A percentile compares a stretch with the other conserved stretches of the same genome.
Evolutionary conservation across 2,797 vertebrate species (phyloP).

Genomic region (Nasua narica): DNA sequence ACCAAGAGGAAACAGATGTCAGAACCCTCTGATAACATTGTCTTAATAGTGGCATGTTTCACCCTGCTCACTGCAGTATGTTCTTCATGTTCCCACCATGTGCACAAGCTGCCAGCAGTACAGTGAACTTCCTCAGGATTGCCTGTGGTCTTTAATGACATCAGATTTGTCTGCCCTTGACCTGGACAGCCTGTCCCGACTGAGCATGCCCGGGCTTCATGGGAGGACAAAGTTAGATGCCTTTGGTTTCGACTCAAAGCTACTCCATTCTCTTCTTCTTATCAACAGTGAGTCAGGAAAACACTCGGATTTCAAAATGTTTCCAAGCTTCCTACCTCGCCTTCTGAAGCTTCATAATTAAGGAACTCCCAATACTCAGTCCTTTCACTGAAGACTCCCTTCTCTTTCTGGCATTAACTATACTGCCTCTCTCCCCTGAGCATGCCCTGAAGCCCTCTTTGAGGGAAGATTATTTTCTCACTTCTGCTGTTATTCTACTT

Average conservation of each 20-base stretch:
- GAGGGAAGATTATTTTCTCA: conserved; percentile 43
- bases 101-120: neutral
- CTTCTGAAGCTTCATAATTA: neutral
- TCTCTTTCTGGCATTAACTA: neutral
- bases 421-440: neutral
- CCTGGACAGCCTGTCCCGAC: neutral
- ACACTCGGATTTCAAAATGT: neutral
- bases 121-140: neutral
- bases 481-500: conserved; percentile 46
- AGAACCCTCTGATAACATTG: neutral
- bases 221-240: neutral
- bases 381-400: neutral
- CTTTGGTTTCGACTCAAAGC: neutral
- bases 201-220: neutral
- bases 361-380: neutral
- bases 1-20: neutral
- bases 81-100: neutral
- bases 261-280: neutral
- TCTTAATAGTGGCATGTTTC: neutral
- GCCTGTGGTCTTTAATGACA: neutral
- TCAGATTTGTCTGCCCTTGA: neutral
- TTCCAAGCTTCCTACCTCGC: neutral
- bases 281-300: neutral
- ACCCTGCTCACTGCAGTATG: fast-evolving
- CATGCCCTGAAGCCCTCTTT: neutral